Percentiles rank a stretch among this genome's conserved stretches.
Conservation (phyloP, 2,797 vertebrate genomes). For the Leucoraja ocellata region DNA sequence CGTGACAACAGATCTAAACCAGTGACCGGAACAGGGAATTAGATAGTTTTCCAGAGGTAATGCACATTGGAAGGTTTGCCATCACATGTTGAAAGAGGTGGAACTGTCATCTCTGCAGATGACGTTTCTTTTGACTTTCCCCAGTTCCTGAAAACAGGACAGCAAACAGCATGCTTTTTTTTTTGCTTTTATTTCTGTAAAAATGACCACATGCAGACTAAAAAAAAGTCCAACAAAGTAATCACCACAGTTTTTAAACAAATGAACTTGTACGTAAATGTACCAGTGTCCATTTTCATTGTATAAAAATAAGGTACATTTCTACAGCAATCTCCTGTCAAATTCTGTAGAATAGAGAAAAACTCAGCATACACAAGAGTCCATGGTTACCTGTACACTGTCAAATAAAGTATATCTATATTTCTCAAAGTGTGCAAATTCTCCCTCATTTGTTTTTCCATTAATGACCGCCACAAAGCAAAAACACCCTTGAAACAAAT, state of each 20-base stretch:
- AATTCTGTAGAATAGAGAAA: conserved; percentile 69
- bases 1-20: no score
- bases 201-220: conserved; percentile 97
- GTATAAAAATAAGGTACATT: conserved; percentile 76
- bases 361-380: conserved; percentile 63
- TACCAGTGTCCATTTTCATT: conserved; percentile 74
- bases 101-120: not conserved
- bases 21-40: not conserved
- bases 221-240: conserved; percentile 95
- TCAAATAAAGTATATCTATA: conserved; percentile 57
- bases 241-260: conserved; percentile 75
- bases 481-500: conserved; percentile 25
- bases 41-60: not conserved
- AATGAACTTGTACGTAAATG: conserved; percentile 71
- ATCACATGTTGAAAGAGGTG: not conserved
- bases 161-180: not conserved
- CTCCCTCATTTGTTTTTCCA: not conserved
- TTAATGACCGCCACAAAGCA: conserved; percentile 28
- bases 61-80: not conserved
- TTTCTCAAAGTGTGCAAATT: conserved; percentile 70
- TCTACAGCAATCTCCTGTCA: conserved; percentile 67
- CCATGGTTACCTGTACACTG: conserved; percentile 54
- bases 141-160: not conserved
- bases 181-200: conserved; percentile 84
- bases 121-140: not conserved